These are phyloP conservation scores for Drosophila emarginata DNA, from an alignment of 2,888 invertebrate species.

Conservation along the genomic window DNA sequence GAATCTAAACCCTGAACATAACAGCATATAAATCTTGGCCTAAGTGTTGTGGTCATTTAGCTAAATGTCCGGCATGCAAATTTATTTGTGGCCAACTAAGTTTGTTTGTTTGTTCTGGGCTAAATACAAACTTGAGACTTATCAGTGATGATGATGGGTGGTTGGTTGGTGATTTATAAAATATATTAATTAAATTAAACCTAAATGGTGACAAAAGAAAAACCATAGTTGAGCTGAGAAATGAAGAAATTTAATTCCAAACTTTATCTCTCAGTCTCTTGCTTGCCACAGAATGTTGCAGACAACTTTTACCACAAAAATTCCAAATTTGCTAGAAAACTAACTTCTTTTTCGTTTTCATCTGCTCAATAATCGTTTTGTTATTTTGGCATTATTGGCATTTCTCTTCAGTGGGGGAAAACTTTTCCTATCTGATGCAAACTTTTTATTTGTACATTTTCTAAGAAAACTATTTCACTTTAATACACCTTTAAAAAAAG, in stretches of 20 bases:
- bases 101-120: constrained; percentile 4
- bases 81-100: constrained; percentile 43
- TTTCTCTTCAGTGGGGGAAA: constrained; percentile 4
- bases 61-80: constrained; percentile 69
- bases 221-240: background rate
- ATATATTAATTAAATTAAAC: constrained; percentile 66
- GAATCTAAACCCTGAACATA: constrained; percentile 6
- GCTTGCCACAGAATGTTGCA: no score
- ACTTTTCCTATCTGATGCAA: constrained; percentile 45
- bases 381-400: background rate
- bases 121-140: constrained; percentile 8
- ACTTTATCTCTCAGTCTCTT: background rate
- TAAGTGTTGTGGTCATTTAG: constrained; percentile 79
- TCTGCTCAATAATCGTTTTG: constrained; percentile 1
- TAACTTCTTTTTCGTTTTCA: background rate
- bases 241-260: background rate
- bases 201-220: constrained; percentile 21
- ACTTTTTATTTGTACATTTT: constrained; percentile 33
- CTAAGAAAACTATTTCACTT: background rate
- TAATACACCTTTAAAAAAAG: background rate
- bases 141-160: constrained; percentile 26
- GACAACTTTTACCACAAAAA: background rate
- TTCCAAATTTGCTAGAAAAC: no score
- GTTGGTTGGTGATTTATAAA: constrained; percentile 59
- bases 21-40: constrained; percentile 70